These are phyloP conservation scores for Doryteuthis pealeii DNA, from an alignment of 1,140 invertebrate genomes.

Conservation along the genomic window DNA sequence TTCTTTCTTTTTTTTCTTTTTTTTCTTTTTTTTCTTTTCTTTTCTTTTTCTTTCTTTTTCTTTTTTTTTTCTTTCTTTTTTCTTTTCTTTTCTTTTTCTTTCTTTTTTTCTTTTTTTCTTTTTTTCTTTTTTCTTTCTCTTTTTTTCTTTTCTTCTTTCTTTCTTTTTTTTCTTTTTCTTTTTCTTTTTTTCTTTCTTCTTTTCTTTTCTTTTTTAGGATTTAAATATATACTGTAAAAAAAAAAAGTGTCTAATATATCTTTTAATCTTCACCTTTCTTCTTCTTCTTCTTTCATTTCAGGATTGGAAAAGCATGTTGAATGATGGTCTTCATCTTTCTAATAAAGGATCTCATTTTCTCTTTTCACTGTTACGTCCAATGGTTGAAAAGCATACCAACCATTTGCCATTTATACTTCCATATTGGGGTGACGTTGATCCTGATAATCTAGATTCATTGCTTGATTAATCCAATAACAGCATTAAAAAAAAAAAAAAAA, in stretches of 20 bases:
- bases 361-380: conserved; percentile 35
- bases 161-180: background rate
- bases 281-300: conserved; percentile 20
- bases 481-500: too few species aligned
- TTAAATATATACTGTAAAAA: background rate
- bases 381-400: conserved; percentile 20
- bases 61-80: too few species aligned
- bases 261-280: background rate
- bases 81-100: background rate
- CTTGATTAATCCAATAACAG: conserved; percentile 1
- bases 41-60: too few species aligned
- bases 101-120: background rate
- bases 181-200: background rate
- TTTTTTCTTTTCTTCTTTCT: background rate
- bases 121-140: background rate
- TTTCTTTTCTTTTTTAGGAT: background rate
- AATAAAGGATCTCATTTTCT: conserved; percentile 29
- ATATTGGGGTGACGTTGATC: conserved; percentile 24
- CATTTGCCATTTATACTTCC: conserved; percentile 11
- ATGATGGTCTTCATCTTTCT: conserved; percentile 44
- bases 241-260: too few species aligned
- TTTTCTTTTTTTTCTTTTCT: too few species aligned
- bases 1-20: too few species aligned
- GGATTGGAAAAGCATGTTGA: conserved; percentile 30
- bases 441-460: conserved; percentile 13